phyloP scores from a whole-genome alignment of 2,113 vertebrate genomes.

The Puma concolor region DNA sequence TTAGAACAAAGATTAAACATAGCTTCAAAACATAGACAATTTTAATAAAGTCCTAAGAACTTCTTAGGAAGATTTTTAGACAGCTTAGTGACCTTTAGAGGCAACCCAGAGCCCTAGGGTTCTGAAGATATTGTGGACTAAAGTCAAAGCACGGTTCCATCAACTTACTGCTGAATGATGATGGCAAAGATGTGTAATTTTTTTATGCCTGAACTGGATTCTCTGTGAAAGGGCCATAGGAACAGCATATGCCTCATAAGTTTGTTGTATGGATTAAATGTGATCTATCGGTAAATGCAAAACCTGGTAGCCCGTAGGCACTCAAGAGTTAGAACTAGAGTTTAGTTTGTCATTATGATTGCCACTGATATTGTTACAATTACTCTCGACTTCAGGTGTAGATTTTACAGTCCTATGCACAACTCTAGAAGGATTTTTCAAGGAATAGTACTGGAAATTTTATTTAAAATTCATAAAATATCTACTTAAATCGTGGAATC shows the following conservation, averaged over 20 bases:
- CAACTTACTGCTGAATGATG: not conserved
- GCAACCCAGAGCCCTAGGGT: rapidly evolving
- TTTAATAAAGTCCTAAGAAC: not conserved
- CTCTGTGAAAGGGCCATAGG: not conserved
- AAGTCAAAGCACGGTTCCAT: not conserved
- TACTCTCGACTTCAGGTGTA: not conserved
- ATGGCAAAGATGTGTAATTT: too few relatives aligned
- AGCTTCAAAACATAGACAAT: not conserved
- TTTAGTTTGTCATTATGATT: not conserved
- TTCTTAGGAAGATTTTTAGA: not conserved
- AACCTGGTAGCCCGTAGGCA: too few relatives aligned
- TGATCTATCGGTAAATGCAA: not conserved
- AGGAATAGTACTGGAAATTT: not conserved
- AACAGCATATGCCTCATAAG: not conserved
- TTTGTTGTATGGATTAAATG: not conserved
- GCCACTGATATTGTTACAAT: not conserved
- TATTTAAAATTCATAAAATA: not conserved
- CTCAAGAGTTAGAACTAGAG: not conserved
- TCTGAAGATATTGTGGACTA: not conserved
- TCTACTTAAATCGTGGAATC: not conserved
- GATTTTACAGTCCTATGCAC: not conserved
- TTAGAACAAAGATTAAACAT: not conserved
- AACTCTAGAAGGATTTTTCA: not conserved
- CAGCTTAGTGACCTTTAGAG: not conserved
- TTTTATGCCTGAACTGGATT: not conserved